phyloP scores from a whole-genome alignment of 2,888 invertebrate species.

The Volucella inflata region DNA sequence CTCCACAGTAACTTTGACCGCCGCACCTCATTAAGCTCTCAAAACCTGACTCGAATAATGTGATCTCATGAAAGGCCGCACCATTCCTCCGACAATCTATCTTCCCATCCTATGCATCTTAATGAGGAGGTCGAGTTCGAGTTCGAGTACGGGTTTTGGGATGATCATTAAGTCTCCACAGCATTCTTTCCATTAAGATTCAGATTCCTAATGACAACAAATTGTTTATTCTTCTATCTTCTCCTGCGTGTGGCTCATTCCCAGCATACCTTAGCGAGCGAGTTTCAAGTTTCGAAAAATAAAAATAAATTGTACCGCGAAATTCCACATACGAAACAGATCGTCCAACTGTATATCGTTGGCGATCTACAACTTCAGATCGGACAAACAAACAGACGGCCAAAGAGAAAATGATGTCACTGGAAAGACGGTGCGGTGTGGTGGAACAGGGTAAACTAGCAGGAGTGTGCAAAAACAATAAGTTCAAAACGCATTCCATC shows the following conservation, averaged over 20 bases:
- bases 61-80: slow-evolving; percentile 23
- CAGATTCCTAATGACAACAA: slow-evolving; percentile 33
- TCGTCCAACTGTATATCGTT: not conserved
- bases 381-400: slow-evolving; percentile 25
- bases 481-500: slow-evolving; percentile 50
- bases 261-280: slow-evolving; percentile 3
- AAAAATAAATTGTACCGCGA: slow-evolving; percentile 34
- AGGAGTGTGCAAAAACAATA: slow-evolving; percentile 36
- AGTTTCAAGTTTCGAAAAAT: slow-evolving; percentile 33
- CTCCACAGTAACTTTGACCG: slow-evolving; percentile 63
- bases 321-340: slow-evolving; percentile 56
- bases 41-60: slow-evolving; percentile 44
- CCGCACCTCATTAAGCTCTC: slow-evolving; percentile 65
- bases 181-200: slow-evolving; percentile 5
- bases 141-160: slow-evolving; percentile 32
- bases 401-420: slow-evolving; percentile 70
- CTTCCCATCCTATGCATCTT: slow-evolving; percentile 34
- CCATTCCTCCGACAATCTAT: slow-evolving; percentile 8
- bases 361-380: not conserved
- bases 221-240: slow-evolving; percentile 15
- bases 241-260: not conserved
- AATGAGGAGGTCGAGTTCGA: slow-evolving; percentile 33
- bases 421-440: slow-evolving; percentile 57
- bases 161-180: slow-evolving; percentile 51
- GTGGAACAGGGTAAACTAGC: slow-evolving; percentile 23